Evolutionary conservation across 2,113 vertebrate species (phyloP).

Genomic region (Calypte anna): DNA sequence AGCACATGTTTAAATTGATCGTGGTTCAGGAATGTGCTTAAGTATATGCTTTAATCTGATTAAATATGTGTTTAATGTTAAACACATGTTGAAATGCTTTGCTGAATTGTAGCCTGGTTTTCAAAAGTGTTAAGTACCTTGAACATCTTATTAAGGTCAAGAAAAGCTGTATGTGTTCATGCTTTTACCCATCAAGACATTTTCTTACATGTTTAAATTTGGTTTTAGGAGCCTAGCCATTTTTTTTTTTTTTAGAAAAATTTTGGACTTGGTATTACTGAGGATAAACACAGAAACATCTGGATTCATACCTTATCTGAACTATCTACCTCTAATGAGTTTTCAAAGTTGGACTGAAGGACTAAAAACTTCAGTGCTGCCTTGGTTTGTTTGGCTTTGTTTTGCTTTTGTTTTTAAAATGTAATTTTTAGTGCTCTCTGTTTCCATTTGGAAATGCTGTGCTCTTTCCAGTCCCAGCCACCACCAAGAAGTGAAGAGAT

Average conservation of each 20-base stretch:
- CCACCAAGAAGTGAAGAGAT: slow-evolving; percentile 16
- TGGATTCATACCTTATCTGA: slow-evolving; percentile 64
- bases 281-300: slow-evolving; percentile 58
- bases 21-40: slow-evolving; percentile 64
- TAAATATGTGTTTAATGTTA: slow-evolving; percentile 68
- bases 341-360: slow-evolving; percentile 40
- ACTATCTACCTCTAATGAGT: slow-evolving; percentile 46
- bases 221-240: slow-evolving; percentile 6
- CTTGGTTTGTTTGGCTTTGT: slow-evolving; percentile 22
- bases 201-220: slow-evolving; percentile 46
- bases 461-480: slow-evolving; percentile 24
- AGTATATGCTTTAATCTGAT: slow-evolving; percentile 66
- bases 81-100: slow-evolving; percentile 65
- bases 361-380: background rate
- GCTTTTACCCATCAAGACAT: slow-evolving; percentile 36
- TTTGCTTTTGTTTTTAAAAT: slow-evolving; percentile 29
- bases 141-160: slow-evolving; percentile 65
- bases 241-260: background rate
- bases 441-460: slow-evolving; percentile 46
- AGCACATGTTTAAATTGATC: slow-evolving; percentile 67
- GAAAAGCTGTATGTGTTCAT: slow-evolving; percentile 31
- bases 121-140: slow-evolving; percentile 63
- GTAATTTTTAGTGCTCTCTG: slow-evolving; percentile 17
- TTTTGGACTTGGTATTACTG: background rate
- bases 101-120: slow-evolving; percentile 66